Conservation (phyloP, 1,140 invertebrate species). For the Sarcophaga peregrina region DNA sequence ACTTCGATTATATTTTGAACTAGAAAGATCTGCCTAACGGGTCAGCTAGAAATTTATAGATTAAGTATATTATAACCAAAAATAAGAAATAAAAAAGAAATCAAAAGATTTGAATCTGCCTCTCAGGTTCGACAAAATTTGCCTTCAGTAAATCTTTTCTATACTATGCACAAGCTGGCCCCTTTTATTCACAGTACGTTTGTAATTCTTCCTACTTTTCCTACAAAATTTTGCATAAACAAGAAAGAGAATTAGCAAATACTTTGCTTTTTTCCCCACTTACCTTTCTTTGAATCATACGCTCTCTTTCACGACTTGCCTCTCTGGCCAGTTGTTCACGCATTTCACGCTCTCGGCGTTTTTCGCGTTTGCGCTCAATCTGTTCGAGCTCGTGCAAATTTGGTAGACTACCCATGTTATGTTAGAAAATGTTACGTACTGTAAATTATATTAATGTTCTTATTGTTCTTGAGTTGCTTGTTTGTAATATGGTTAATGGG, state of each 20-base stretch:
- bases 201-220: no score
- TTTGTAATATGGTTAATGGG: neutral
- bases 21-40: no score
- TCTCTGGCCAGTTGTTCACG: conserved; percentile 56
- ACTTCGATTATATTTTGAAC: no score
- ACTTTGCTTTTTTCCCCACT: conserved; percentile 28
- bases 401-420: conserved; percentile 73
- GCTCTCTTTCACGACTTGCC: conserved; percentile 60
- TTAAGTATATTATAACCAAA: no score
- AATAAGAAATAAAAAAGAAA: no score
- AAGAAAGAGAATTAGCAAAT: no score
- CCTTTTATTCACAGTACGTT: no score
- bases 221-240: neutral
- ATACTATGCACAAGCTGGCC: no score
- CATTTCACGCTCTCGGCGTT: conserved; percentile 62
- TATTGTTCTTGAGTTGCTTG: neutral
- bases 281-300: conserved; percentile 60
- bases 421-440: neutral
- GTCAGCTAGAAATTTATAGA: no score
- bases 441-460: neutral
- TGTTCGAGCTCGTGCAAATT: conserved; percentile 72
- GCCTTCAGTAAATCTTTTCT: no score
- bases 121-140: no score
- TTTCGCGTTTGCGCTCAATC: conserved; percentile 61
- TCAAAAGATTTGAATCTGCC: no score